A percentile compares a stretch with the other conserved stretches of the same genome.
Conservation (phyloP, 2,113 vertebrate genomes). For the Amphilophus citrinellus region DNA sequence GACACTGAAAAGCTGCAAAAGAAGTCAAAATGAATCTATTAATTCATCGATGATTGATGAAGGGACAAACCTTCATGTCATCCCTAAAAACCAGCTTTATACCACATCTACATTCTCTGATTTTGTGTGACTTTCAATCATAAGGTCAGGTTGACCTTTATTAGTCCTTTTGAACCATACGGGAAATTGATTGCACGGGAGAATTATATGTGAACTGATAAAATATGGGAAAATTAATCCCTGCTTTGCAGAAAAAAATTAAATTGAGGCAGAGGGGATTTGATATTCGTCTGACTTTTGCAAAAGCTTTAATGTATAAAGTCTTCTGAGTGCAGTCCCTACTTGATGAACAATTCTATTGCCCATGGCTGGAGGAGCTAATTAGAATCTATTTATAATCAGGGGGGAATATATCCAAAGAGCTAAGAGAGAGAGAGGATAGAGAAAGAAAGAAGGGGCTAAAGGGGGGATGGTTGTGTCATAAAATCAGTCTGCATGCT, state of each 20-base stretch:
- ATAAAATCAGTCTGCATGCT: slow-evolving; percentile 40
- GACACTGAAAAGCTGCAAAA: not conserved
- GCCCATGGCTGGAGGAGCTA: slow-evolving; percentile 76
- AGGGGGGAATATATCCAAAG: slow-evolving; percentile 73
- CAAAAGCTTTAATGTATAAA: slow-evolving; percentile 60
- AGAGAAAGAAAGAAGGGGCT: slow-evolving; percentile 24
- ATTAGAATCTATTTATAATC: slow-evolving; percentile 83
- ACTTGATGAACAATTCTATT: slow-evolving; percentile 74
- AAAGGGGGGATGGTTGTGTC: slow-evolving; percentile 6
- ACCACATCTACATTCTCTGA: not conserved
- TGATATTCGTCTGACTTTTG: slow-evolving; percentile 63
- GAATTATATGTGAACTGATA: slow-evolving; percentile 57
- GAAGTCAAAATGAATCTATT: not conserved
- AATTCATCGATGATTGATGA: not conserved
- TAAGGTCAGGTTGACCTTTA: slow-evolving; percentile 34
- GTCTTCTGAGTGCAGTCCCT: slow-evolving; percentile 56
- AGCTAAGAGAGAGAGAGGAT: slow-evolving; percentile 33
- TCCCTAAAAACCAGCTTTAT: not conserved
- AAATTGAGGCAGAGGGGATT: slow-evolving; percentile 60
- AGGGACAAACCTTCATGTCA: not conserved
- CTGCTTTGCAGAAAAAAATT: slow-evolving; percentile 24
- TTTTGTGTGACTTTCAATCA: slow-evolving; percentile 19
- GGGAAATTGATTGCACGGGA: slow-evolving; percentile 36
- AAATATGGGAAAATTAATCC: slow-evolving; percentile 53
- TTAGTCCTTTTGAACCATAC: slow-evolving; percentile 14